Percentiles rank a stretch among this genome's conserved stretches.
phyloP scores from a whole-genome alignment of 2,888 invertebrate genomes.

The Pilophorus perplexus region DNA sequence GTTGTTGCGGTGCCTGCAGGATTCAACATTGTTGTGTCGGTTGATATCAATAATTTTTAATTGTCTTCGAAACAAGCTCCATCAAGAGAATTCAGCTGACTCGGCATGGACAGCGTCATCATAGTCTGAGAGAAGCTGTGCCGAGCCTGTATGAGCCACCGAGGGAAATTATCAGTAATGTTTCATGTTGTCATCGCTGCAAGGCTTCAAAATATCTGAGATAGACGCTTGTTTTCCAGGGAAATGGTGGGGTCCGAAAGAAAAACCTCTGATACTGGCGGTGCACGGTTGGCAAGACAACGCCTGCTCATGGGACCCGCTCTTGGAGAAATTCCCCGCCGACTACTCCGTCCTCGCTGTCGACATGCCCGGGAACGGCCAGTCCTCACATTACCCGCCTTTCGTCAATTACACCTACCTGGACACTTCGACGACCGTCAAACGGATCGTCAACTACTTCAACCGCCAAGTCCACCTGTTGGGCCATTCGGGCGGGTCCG shows the following conservation, averaged over 20 bases:
- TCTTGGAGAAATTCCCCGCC: conserved; percentile 60
- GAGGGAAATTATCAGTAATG: too few relatives aligned
- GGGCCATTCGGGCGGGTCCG: conserved; percentile 78
- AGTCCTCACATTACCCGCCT: conserved; percentile 64
- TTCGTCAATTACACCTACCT: conserved; percentile 39
- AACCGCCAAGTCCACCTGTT: conserved; percentile 55
- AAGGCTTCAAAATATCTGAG: too few relatives aligned
- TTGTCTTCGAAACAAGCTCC: too few relatives aligned
- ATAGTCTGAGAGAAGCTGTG: too few relatives aligned
- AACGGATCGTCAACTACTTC: conserved; percentile 37
- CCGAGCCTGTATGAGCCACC: too few relatives aligned
- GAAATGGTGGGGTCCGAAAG: conserved; percentile 67
- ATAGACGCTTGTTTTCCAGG: conserved; percentile 49
- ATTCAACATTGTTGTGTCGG: too few relatives aligned
- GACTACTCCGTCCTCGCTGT: conserved; percentile 59
- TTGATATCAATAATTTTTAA: too few relatives aligned
- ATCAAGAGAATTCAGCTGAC: too few relatives aligned
- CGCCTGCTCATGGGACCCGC: conserved; percentile 70
- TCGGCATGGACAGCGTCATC: too few relatives aligned
- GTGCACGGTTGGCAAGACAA: conserved; percentile 82
- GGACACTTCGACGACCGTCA: conserved; percentile 26
- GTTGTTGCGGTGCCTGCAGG: too few relatives aligned
- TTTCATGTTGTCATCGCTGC: too few relatives aligned
- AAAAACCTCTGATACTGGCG: conserved; percentile 62
- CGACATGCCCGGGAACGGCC: conserved; percentile 70